Evolutionary conservation across 2,888 invertebrate genomes (phyloP), one percentile per base, ranked within the genome.

Genomic region (Tipula confusa): DNA sequence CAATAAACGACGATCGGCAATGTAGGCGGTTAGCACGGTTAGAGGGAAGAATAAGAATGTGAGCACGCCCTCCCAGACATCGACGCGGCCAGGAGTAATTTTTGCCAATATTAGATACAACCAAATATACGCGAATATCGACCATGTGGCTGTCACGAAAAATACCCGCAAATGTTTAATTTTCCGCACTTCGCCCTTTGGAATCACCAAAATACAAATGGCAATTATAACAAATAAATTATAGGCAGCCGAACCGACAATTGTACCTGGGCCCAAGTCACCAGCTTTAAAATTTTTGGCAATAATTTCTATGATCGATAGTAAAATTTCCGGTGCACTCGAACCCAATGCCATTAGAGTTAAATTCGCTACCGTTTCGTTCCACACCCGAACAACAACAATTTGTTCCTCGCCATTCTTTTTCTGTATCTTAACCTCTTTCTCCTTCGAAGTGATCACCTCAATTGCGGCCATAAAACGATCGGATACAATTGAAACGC

Each of bases 401-500:
- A 96, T 95, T 87, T 97, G 96, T 13, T 93, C 93, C 85, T 97
- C 96, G 85, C 97, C 96, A 87, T 95, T 96, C 85, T 95, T 94
- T 86, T 96, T 95, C 87, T 96, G 95, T 84, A 99, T 95, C 87
- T 95, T 94, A 87, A 99, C 95, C 89, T 98, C 97, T 87, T 97
- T 96, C 89, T 99, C 99, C 89, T 98, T 95, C 0, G 98, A 98
- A 83, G 99, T 99, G 89, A 99, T 99, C 86, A 98, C 98, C 92
- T 99, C 99, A 89, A 99, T 99, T 87, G 98, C 96, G 79, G 98
- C 97, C 99, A 99, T 99, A 91, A 99, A 99, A 84, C 98, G 94
- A 89, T 99, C 99, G 86, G 99, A 98, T 86, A 99, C 96, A 89
- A 99, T 98, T 86, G 99, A 98, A 81, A 99, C 98, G 84, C 99